phyloP scores from a whole-genome alignment of 2,113 vertebrate genomes.

The Campylorhamphus procurvoides region DNA sequence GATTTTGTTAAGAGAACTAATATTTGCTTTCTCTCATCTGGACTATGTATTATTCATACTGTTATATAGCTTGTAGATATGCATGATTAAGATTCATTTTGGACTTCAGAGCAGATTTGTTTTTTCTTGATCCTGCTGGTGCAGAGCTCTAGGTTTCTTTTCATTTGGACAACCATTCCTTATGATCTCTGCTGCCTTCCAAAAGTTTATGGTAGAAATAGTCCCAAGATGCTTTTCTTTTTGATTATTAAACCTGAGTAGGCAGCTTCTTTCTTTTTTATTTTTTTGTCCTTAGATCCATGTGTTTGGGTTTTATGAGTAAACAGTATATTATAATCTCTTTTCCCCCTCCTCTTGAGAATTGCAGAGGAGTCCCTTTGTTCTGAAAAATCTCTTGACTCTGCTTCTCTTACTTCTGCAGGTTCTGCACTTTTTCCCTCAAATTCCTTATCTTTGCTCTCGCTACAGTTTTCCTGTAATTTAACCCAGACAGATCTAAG shows the following conservation, averaged over 20 bases:
- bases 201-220: neutral
- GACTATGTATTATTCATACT: conserved; percentile 27
- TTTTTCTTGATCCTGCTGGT: neutral
- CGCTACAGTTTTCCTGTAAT: neutral
- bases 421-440: neutral
- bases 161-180: neutral
- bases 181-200: neutral
- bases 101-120: neutral
- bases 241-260: neutral
- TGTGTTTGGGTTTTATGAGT: neutral
- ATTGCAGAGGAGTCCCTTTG: neutral
- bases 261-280: neutral
- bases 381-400: neutral
- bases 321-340: neutral
- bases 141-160: neutral
- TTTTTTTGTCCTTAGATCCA: fast-evolving
- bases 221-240: neutral
- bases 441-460: neutral
- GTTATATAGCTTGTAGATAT: neutral
- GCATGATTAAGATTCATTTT: neutral
- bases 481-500: neutral
- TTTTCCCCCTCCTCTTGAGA: fast-evolving
- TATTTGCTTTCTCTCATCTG: conserved; percentile 31
- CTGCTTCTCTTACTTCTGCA: neutral
- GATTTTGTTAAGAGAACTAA: conserved; percentile 19